Evolutionary conservation across 2,888 invertebrate genomes (phyloP), one percentile per base, ranked within the genome.

Genomic region (Callinectes sapidus): DNA sequence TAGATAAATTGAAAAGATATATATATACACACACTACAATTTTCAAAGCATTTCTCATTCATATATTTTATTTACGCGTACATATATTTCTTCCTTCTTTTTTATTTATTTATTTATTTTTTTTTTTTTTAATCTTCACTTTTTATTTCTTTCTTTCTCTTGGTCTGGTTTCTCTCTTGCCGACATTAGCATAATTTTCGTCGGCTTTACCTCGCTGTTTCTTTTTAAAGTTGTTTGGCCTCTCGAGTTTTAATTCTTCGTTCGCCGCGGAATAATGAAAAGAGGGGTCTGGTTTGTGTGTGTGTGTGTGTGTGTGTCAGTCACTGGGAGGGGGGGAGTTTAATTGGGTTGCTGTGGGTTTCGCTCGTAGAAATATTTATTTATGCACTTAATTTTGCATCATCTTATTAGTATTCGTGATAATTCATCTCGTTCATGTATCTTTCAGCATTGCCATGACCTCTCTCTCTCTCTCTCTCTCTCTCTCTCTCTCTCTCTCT

Each of bases 241-340:
- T 77, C 28, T 32, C 3, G 71, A 28, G 71, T 77, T n/a, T 77
- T 28, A 32, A 77, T 77, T 32, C n/a, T 77, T 77, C 71, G 13
- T 77, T 77, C 71, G 28, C 13, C 86, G 48, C 28, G 71, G 71
- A 77, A 77, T 77, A 77, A 77, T n/a, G 71, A 77, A 77, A 32
- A 77, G 8, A 16, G 71, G 71, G 28, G 10, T 28, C 71, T 13
- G 28, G 28, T n/a, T 10, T 77, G 28, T 61, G 61, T 23, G 23
- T 61, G 48, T 48, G 48, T 48, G 48, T 48, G 71, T n/a, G 28
- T 77, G 71, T 61, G 61, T 23, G 23, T 61, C 61, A 61, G 61
- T 23, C 23, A 23, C n/a, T n/a, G 61, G 23, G 61, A 16, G 71
- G 28, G 2, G 13, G 28, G 71, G 71, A 28, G 71, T 77, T n/a